These are phyloP conservation scores for Furcula furcula DNA, from an alignment of 2,888 invertebrate genomes.

Conservation along the genomic window DNA sequence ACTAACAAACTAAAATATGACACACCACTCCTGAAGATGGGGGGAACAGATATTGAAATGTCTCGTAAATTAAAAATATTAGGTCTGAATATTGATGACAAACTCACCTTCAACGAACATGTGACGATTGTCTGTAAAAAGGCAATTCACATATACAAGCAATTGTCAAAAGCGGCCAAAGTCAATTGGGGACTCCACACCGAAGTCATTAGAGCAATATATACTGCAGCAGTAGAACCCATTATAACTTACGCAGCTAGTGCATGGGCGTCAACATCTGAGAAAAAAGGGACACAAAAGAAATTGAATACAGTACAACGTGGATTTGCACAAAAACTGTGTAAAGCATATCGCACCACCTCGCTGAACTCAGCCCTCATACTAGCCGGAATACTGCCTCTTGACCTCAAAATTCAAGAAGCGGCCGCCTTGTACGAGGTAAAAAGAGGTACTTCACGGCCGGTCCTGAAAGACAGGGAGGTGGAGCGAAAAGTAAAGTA, in stretches of 20 bases:
- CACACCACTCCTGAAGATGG: no score
- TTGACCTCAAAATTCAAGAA: slow-evolving; percentile 16
- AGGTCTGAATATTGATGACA: background rate
- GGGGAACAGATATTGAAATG: no score
- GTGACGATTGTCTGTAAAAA: background rate
- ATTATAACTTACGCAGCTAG: background rate
- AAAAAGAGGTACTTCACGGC: background rate
- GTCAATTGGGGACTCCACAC: background rate
- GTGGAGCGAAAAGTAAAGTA: background rate
- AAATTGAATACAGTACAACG: background rate
- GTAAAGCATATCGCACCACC: background rate
- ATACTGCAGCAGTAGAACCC: background rate
- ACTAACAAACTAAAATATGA: no score
- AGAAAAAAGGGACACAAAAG: background rate
- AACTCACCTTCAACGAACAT: background rate
- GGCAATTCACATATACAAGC: background rate
- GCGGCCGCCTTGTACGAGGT: slow-evolving; percentile 4
- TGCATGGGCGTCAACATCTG: background rate
- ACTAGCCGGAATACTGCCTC: slow-evolving; percentile 6
- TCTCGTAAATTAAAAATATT: no score
- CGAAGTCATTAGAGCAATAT: background rate
- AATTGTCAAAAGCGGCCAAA: background rate
- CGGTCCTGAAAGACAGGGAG: background rate
- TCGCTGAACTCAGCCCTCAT: background rate
- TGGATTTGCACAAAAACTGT: background rate